Evolutionary conservation across 2,888 invertebrate genomes (phyloP).

Genomic region (Papilio gigon): DNA sequence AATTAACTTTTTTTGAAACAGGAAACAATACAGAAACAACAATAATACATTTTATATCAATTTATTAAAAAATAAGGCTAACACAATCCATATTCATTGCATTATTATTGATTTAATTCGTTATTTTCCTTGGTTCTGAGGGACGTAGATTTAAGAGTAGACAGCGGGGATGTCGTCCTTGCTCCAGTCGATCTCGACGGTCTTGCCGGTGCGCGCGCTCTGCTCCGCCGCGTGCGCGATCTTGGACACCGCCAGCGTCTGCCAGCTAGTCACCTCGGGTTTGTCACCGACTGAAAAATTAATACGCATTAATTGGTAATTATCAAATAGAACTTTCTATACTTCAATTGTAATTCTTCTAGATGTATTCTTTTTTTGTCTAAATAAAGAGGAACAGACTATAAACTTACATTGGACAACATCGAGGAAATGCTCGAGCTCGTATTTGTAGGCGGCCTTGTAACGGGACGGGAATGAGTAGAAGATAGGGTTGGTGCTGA

Average conservation of each 20-base stretch:
- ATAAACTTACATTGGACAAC: conserved; percentile 75
- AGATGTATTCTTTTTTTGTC: too few relatives aligned
- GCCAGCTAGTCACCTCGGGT: conserved; percentile 71
- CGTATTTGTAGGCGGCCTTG: conserved; percentile 75
- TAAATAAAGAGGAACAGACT: too few relatives aligned
- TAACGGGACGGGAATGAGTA: conserved; percentile 85
- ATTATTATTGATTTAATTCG: background rate
- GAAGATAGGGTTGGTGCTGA: conserved; percentile 78
- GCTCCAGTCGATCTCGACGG: conserved; percentile 79
- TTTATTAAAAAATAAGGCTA: conserved; percentile 5
- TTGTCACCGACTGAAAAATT: conserved; percentile 55
- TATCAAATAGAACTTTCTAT: background rate
- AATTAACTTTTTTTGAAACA: too few relatives aligned
- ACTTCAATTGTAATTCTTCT: too few relatives aligned
- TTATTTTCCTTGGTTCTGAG: background rate
- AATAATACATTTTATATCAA: background rate
- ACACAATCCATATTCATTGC: background rate
- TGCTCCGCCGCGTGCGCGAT: conserved; percentile 83
- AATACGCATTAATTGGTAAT: background rate
- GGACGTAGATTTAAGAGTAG: conserved; percentile 55
- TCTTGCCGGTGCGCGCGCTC: conserved; percentile 78
- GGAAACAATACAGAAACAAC: background rate
- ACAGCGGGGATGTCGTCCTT: conserved; percentile 66
- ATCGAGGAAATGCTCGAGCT: conserved; percentile 84
- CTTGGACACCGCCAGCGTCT: conserved; percentile 81